Evolutionary conservation across 2,888 invertebrate species (phyloP), one percentile per base, ranked within the genome.

Genomic region (Ochlodes sylvanus): DNA sequence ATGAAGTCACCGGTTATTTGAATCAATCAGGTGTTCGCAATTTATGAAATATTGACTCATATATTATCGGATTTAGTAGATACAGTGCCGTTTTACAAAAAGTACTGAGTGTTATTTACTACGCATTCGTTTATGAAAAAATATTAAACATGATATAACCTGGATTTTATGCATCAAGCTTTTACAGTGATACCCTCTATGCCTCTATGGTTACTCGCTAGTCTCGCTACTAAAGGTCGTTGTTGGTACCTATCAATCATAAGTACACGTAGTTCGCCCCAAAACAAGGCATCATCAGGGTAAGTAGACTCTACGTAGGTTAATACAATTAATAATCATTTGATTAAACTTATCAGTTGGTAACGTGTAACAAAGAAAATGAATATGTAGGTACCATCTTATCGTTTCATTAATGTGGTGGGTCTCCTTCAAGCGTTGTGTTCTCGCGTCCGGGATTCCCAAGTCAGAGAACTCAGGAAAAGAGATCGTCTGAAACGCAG

Each of bases 401-500:
- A 60, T 72, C 63, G 65, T 55, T 68, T 68, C 52, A 52, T 57
- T 47, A 34, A 56, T 32, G 69, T 69, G 71, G 70, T 56, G 34
- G 15, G 34, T n/a, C 42, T 58, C 38, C 34, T 34, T 42, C 27
- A 14, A 32, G 47, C 61, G 47, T 32, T 32, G 10, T 27, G 21
- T 60, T 54, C 21, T n/a, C 6, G 19, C 41, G 41, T 41, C 42
- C 76, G 90, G 87, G 79, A 86, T 81, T 88, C 83, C 87, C 88
- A 82, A 86, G 82, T 77, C 76, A 74, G 76, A 75, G 75, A 77
- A 73, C 76, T 77, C 79, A 84, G 50, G 12, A 85, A 86, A 88
- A 81, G 83, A 88, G 80, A 79, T 76, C 72, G 76, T 79, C 77
- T 76, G 73, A 71, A 69, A 76, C 21, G 76, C 71, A 73, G 72